Evolutionary conservation across 2,797 vertebrate species (phyloP).

Genomic region (Poliocrania exsul): DNA sequence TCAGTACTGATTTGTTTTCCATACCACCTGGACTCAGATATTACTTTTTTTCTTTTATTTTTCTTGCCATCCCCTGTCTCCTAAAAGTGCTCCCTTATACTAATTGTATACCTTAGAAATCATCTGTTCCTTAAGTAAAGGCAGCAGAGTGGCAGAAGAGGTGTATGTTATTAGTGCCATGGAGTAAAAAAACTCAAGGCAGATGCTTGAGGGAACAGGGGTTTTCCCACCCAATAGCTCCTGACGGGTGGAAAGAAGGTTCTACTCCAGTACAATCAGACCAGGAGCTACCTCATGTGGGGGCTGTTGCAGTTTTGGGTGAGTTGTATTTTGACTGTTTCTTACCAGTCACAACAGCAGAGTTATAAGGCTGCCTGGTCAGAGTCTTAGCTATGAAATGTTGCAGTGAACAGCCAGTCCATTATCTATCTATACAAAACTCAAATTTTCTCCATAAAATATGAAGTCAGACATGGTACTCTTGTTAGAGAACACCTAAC

Average conservation of each 20-base stretch:
- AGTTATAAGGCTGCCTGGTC: background rate
- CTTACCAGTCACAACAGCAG: background rate
- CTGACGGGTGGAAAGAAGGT: background rate
- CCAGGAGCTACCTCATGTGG: background rate
- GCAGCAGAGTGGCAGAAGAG: background rate
- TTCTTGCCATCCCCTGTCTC: background rate
- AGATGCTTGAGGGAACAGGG: background rate
- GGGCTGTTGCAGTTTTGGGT: background rate
- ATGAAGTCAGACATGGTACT: accelerated
- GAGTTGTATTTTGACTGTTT: background rate
- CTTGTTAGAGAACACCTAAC: background rate
- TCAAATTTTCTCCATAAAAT: background rate
- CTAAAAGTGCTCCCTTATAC: background rate
- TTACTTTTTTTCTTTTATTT: background rate
- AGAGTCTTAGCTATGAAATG: background rate
- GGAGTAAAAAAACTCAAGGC: background rate
- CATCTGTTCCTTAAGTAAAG: background rate
- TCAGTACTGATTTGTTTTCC: background rate
- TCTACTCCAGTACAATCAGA: background rate
- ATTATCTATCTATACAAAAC: background rate
- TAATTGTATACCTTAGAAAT: background rate
- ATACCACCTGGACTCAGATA: background rate
- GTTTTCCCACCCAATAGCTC: background rate
- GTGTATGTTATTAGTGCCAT: background rate
- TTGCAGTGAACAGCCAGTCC: background rate